Evolutionary conservation across 2,888 invertebrate species (phyloP), one percentile per base, ranked within the genome.

Genomic region (Aspidiotus destructor): DNA sequence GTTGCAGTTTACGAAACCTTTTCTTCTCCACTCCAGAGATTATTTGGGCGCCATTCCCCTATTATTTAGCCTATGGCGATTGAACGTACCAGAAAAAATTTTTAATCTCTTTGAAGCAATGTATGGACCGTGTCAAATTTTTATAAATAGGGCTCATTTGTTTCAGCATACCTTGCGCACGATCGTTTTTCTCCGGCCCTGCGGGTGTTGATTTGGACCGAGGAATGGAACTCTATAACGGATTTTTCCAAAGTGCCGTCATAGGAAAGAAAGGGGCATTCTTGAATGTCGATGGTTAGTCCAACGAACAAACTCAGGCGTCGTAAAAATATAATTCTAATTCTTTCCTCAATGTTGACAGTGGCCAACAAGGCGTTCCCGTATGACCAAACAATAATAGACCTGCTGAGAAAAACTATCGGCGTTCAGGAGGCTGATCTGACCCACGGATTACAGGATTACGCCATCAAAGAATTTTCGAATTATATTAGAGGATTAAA

Each of bases 171-270:
- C 48, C 48, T 13, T 11, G 10, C 2, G 48, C 11, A 3, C 48
- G 91, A 10, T 91, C 92, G 13, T 92, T 88, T 76, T 96, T 89
- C 78, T 62, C 72, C n/a, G 57, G 70, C 0, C 73, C 73, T 1
- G 65, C 11, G 48, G 2, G 69, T 77, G 79, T 81, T 72, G 80
- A 81, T 75, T 80, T 98, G 9, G 85, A 87, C 0, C 86, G 85
- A 61, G 93, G 95, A 0, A 80, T 91, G 74, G 92, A 95, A 77
- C 86, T 96, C 75, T 95, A 95, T 88, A 85, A 89, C 70, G 98
- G 98, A 8, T 84, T 93, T 75, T 98, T 91, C 79, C 95, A 96
- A 78, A 90, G 92, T 10, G 92, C 93, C 0, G 84, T 93, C 71
- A 85, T 96, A 64, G 94, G 94, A 10, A 89, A 92, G 83, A 85